Percentiles rank a stretch among this genome's conserved stretches.
These are phyloP conservation scores for Artemia sinica DNA, from an alignment of 2,888 invertebrate genomes.

Conservation along the genomic window DNA sequence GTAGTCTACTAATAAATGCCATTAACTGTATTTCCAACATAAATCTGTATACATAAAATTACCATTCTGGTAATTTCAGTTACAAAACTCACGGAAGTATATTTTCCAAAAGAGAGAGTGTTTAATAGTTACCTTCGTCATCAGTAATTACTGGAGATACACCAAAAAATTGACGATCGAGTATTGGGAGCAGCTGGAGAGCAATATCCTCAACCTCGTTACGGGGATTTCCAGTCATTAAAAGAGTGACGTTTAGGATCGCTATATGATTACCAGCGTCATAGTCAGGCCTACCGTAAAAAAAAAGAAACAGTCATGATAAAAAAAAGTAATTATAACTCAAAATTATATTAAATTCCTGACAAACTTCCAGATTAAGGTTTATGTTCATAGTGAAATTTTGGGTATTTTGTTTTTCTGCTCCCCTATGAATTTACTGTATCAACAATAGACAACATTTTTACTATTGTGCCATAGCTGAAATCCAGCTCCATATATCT, in stretches of 20 bases:
- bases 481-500: too few relatives aligned
- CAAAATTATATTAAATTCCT: too few relatives aligned
- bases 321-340: too few relatives aligned
- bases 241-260: conserved; percentile 86
- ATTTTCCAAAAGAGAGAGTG: neutral
- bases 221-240: conserved; percentile 87
- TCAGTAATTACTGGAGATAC: conserved; percentile 25
- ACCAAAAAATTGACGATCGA: conserved; percentile 91
- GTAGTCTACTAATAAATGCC: too few relatives aligned
- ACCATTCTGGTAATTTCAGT: neutral
- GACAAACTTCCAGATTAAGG: too few relatives aligned
- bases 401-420: too few relatives aligned
- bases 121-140: conserved; percentile 16
- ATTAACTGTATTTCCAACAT: too few relatives aligned
- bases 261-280: conserved; percentile 95
- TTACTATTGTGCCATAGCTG: too few relatives aligned
- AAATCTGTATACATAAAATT: neutral
- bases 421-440: too few relatives aligned
- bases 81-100: neutral
- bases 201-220: conserved; percentile 84
- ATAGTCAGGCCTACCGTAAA: conserved; percentile 54
- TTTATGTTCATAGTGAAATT: too few relatives aligned
- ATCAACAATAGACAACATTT: too few relatives aligned
- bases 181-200: conserved; percentile 69
- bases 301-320: too few relatives aligned